Base-by-base conservation (phyloP, 2,113 vertebrate species). In the Otocyon megalotis region DNA sequence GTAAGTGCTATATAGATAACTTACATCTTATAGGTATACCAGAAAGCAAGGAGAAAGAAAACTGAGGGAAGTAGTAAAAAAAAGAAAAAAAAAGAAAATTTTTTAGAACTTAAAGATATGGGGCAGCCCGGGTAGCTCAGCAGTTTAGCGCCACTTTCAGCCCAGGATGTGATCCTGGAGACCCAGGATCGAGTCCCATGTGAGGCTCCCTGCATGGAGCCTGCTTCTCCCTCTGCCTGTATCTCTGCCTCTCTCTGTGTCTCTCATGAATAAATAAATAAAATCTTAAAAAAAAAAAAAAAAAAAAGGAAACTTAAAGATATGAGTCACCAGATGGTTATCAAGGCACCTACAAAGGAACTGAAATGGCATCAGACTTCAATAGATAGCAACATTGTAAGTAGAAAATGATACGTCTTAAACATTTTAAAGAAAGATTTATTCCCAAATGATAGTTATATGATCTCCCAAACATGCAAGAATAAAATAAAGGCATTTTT, bases 401-500 rank as follows among this genome's bases (percentile, higher is more conserved):
- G 20, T 85, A 62, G 30, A 62, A 85, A 79, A 62, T 35, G 28
- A 69, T 28, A 2, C 60, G 24, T 53, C 80, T 65, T 43, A 20
- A 88, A 81, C 48, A 93, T 74, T 81, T 54, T 95, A 62, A 69
- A 90, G 43, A 15, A 65, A 82, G 35, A 84, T 48, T 71, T 91
- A 85, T 58, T 77, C 90, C 48, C 24, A 62, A 82, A 63, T 87
- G 53, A 35, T 79, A 95, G 92, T 88, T 67, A 82, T 50, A 35
- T 53, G 11, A 79, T 88, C 19, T 91, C 43, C 13, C 88, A 88
- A 91, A 84, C 43, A 93, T 83, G 35, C 48, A 67, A 7, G 19
- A 74, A 62, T 13, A 88, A 60, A 95, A 95, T 77, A 92, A 83
- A 91, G 7, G 8, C 17, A 96, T 71, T 84, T 96, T 83, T 79